These are phyloP conservation scores for Gandaritis pyraliata DNA, from an alignment of 2,888 invertebrate genomes.

Conservation along the genomic window DNA sequence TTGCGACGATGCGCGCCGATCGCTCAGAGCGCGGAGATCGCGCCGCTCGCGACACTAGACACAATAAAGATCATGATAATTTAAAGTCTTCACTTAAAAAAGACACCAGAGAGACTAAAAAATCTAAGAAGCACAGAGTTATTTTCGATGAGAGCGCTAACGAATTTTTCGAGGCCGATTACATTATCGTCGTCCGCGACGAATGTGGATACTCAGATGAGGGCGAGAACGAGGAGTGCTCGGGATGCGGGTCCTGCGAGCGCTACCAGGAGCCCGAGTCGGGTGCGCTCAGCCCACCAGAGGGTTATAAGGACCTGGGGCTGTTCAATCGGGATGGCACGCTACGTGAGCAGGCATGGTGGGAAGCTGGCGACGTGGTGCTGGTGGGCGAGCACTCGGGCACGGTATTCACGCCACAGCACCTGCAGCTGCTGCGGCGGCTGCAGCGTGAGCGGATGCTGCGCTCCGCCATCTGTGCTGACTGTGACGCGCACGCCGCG, in stretches of 20 bases:
- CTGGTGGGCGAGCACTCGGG: slow-evolving; percentile 83
- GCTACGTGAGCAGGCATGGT: slow-evolving; percentile 83
- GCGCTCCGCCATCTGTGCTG: slow-evolving; percentile 82
- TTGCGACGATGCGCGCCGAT: slow-evolving; percentile 81
- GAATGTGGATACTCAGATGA: slow-evolving; percentile 93
- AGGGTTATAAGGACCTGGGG: slow-evolving; percentile 95
- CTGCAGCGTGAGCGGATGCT: slow-evolving; percentile 85
- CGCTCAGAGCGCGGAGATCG: slow-evolving; percentile 62
- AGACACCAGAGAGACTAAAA: slow-evolving; percentile 75
- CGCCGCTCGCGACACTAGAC: slow-evolving; percentile 79
- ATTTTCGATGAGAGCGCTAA: slow-evolving; percentile 95
- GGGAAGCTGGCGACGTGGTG: slow-evolving; percentile 84
- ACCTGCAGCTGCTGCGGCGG: slow-evolving; percentile 86
- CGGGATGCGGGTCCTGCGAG: slow-evolving; percentile 81
- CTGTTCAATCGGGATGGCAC: slow-evolving; percentile 84
- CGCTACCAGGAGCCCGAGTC: slow-evolving; percentile 90
- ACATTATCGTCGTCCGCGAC: slow-evolving; percentile 94
- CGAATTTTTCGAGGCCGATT: slow-evolving; percentile 96
- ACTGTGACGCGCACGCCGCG: slow-evolving; percentile 79
- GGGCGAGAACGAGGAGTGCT: slow-evolving; percentile 90
- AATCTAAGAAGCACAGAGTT: slow-evolving; percentile 90
- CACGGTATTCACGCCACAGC: slow-evolving; percentile 87
- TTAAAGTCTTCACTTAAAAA: slow-evolving; percentile 91
- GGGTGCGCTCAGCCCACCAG: slow-evolving; percentile 94
- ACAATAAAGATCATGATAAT: slow-evolving; percentile 86